Evolutionary conservation across 2,888 invertebrate genomes (phyloP), one percentile per base, ranked within the genome.

Genomic region (Hyppa rectilinea): DNA sequence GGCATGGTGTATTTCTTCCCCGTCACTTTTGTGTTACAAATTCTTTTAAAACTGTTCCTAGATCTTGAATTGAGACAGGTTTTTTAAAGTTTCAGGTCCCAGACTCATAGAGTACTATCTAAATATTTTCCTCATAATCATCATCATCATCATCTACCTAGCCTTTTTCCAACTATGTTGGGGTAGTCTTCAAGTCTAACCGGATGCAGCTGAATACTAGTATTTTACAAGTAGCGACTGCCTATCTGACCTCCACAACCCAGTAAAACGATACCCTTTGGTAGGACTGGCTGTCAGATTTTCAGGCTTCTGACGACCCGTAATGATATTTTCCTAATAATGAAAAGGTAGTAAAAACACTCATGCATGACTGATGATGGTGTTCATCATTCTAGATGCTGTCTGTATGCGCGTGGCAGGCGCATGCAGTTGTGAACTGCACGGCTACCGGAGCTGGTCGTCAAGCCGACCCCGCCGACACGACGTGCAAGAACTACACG

Each of bases 401-500:
- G 50, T 85, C 82, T 53, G 17, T 80, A 20, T 81, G 69, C 62
- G 79, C 80, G 36, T 88, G 88, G 89, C 87, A 91, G 75, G 90
- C 83, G 2, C 73, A 90, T 1, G 89, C 90, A 2, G 84, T 82
- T n/a, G 91, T 91, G 2, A 91, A 89, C 78, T 95, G 94, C 76
- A 92, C 93, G 0, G 74, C 86, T 0, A 83, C 88, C 0, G 90
- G 89, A 4, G 88, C 89, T 3, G 95, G 96, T 4, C 91, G 94
- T 2, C 92, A 91, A 78, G 89, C 93, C 0, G 92, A 96, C 71
- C 84, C 91, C 1, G 82, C 71, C 6, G 96, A 96, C 83, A 83
- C 93, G 0, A 92, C 92, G 45, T 96, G 96, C 83, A 82, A 92
- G 78, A 93, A 92, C 79, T 96, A 96, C 85, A 94, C 92, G 2